phyloP scores from a whole-genome alignment of 2,888 invertebrate species.

The Syrphus vitripennis region DNA sequence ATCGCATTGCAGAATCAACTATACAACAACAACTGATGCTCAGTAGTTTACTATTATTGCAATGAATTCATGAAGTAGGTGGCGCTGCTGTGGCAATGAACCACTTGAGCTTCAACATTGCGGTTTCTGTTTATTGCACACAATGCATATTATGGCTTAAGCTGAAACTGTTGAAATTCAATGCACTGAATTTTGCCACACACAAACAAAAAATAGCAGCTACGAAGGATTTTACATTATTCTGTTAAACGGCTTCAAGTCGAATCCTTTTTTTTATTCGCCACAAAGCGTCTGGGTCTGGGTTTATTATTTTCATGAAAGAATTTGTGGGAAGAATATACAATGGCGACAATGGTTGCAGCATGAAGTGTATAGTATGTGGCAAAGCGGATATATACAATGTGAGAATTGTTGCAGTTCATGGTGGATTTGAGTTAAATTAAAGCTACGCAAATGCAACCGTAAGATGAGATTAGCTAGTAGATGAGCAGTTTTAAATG shows the following conservation, averaged over 20 bases:
- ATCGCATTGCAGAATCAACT: conserved; percentile 39
- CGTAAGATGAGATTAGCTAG: not conserved
- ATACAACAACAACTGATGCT: not conserved
- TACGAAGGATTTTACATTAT: not conserved
- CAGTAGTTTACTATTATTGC: conserved; percentile 1
- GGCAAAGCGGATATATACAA: not conserved
- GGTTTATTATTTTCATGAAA: not conserved
- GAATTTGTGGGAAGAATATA: not conserved
- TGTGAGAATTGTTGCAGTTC: conserved; percentile 13
- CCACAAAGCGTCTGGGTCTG: not conserved
- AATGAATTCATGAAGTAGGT: not conserved
- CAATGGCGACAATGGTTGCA: not conserved
- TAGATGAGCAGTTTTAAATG: not conserved
- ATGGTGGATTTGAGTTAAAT: not conserved
- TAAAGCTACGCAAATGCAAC: not conserved
- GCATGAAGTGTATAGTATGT: not conserved
- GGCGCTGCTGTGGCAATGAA: not conserved
- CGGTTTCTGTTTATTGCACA: conserved; percentile 2
- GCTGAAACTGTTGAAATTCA: not conserved
- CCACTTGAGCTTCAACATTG: not conserved
- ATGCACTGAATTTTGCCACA: conserved; percentile 2
- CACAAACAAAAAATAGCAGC: not conserved
- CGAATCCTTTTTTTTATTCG: not conserved
- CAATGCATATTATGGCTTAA: not conserved
- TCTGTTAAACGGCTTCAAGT: conserved; percentile 7